These are phyloP conservation scores for Nesospiza acunhae DNA, from an alignment of 2,113 vertebrate genomes.

Conservation along the genomic window DNA sequence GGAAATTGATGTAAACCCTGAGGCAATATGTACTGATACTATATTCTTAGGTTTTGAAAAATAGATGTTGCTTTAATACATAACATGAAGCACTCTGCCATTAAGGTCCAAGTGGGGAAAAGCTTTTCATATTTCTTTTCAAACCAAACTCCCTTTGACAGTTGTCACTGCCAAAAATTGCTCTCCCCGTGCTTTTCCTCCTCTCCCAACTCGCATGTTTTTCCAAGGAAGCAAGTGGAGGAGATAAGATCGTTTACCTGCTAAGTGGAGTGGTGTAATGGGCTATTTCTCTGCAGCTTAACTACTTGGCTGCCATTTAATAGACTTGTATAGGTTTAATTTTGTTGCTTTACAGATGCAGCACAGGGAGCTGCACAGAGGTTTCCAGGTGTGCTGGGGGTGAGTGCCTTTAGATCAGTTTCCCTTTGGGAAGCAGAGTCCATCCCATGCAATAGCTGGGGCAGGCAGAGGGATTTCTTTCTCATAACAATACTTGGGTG, in stretches of 20 bases:
- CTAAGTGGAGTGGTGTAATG: neutral
- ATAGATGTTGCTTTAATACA: constrained; percentile 14
- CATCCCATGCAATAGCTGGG: fast-evolving
- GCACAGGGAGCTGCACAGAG: neutral
- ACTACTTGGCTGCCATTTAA: neutral
- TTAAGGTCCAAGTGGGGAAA: neutral
- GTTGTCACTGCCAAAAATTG: neutral
- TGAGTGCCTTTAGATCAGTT: neutral
- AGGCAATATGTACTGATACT: constrained; percentile 23
- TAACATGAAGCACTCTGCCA: neutral
- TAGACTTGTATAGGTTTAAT: neutral
- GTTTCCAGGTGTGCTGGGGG: neutral
- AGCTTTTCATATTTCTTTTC: neutral
- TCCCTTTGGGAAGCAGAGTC: neutral
- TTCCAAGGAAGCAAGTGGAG: neutral
- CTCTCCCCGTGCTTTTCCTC: neutral
- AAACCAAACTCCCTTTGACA: neutral
- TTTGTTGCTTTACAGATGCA: neutral
- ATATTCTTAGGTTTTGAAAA: constrained; percentile 25
- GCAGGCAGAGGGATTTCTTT: neutral
- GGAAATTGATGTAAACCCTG: constrained; percentile 44
- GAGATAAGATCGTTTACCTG: neutral
- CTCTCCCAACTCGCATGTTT: neutral
- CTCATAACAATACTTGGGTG: fast-evolving
- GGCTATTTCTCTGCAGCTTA: neutral